Conservation (phyloP, 2,797 vertebrate genomes). For the Discoglossus pictus region DNA sequence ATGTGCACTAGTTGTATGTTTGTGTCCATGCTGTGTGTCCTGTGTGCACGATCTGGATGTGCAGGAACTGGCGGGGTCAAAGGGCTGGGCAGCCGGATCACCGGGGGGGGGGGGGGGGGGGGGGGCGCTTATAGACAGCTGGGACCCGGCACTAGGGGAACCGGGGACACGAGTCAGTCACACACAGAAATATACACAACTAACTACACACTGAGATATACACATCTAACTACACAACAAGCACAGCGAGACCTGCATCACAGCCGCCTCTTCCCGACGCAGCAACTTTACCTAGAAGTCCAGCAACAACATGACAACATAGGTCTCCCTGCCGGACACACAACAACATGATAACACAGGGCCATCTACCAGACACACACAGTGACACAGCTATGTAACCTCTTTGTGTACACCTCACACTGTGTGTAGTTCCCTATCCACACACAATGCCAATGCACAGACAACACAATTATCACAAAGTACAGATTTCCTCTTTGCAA, state of each 20-base stretch:
- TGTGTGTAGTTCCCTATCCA: too few species aligned
- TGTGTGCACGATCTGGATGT: conserved; percentile 83
- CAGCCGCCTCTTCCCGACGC: conserved; percentile 27
- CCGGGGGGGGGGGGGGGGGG: too few species aligned
- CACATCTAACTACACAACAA: not conserved
- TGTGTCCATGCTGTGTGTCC: too few species aligned
- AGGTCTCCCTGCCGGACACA: not conserved
- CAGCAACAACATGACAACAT: not conserved
- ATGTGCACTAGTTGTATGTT: too few species aligned
- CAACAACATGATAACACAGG: too few species aligned
- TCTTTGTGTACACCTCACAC: too few species aligned
- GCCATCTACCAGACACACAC: too few species aligned
- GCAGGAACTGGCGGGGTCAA: conserved; percentile 84
- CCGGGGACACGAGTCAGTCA: not conserved
- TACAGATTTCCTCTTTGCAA: too few species aligned
- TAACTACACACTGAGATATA: not conserved
- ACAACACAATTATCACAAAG: too few species aligned
- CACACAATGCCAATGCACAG: too few species aligned
- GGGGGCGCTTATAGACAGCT: conserved; percentile 81
- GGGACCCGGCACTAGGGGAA: conserved; percentile 14
- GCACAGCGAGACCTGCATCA: not conserved
- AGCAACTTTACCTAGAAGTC: conserved; percentile 48
- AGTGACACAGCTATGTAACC: too few species aligned
- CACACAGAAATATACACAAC: too few species aligned
- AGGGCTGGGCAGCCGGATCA: conserved; percentile 85